These are phyloP conservation scores for Hippopotamus amphibius DNA, from an alignment of 2,113 vertebrate species.

Conservation along the genomic window DNA sequence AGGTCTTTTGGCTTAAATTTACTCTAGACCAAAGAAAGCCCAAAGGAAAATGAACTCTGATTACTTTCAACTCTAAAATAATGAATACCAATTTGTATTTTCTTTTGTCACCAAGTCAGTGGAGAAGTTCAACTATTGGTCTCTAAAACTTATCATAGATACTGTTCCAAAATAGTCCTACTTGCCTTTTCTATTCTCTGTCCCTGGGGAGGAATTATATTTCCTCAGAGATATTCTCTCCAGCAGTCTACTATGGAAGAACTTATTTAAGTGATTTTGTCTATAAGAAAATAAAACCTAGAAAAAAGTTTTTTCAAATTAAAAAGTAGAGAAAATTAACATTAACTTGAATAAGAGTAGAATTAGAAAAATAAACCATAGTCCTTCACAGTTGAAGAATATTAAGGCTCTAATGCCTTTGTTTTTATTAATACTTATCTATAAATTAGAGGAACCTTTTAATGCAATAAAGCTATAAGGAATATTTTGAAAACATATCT, in stretches of 20 bases:
- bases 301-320: conserved; percentile 22
- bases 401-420: not conserved
- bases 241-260: not conserved
- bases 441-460: conserved; percentile 40
- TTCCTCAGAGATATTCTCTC: not conserved
- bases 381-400: conserved; percentile 43
- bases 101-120: conserved; percentile 22
- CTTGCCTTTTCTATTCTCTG: conserved; percentile 43
- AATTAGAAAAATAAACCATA: conserved; percentile 43
- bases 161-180: conserved; percentile 38
- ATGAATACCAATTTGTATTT: not conserved
- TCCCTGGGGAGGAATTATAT: conserved; percentile 34
- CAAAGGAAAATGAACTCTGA: conserved; percentile 53
- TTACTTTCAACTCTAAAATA: conserved; percentile 54
- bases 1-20: conserved; percentile 46
- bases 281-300: conserved; percentile 46
- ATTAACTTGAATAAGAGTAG: conserved; percentile 34
- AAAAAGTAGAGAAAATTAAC: not conserved
- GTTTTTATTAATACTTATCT: conserved; percentile 52
- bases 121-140: conserved; percentile 48
- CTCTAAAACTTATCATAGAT: conserved; percentile 1
- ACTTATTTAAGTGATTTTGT: conserved; percentile 10
- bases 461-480: conserved; percentile 28
- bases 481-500: conserved; percentile 34
- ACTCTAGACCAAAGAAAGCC: not conserved